phyloP scores from a whole-genome alignment of 2,797 vertebrate species.

The Thaleichthys pacificus region DNA sequence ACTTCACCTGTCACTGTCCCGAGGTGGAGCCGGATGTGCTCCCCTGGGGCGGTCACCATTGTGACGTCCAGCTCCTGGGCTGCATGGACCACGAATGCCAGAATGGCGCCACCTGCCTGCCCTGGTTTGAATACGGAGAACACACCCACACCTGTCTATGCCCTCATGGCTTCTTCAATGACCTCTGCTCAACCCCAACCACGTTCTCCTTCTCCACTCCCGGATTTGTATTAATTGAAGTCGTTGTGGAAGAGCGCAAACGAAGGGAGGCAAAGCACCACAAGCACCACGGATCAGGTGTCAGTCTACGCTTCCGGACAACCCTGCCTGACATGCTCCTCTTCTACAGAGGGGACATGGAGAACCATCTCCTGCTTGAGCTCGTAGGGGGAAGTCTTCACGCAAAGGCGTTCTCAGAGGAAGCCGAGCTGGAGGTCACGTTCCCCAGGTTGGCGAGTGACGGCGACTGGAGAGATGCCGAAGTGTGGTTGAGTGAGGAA shows the following conservation, averaged over 20 bases:
- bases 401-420: constrained; percentile 62
- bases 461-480: constrained; percentile 80
- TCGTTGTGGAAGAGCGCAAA: constrained; percentile 48
- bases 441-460: constrained; percentile 72
- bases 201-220: constrained; percentile 85
- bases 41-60: constrained; percentile 85
- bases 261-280: constrained; percentile 45
- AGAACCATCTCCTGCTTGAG: constrained; percentile 77
- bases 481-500: constrained; percentile 54
- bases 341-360: constrained; percentile 71
- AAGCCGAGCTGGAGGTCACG: constrained; percentile 50
- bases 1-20: constrained; percentile 85
- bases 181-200: constrained; percentile 82
- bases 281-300: constrained; percentile 31
- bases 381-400: constrained; percentile 73
- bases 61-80: constrained; percentile 80
- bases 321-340: constrained; percentile 82
- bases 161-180: constrained; percentile 82
- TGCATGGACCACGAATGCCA: constrained; percentile 84
- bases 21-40: constrained; percentile 62
- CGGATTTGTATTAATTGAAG: constrained; percentile 74
- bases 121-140: constrained; percentile 68
- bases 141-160: constrained; percentile 84
- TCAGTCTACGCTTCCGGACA: constrained; percentile 84
- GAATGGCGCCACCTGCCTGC: constrained; percentile 82